Base-by-base conservation (phyloP, 2,113 vertebrate genomes). In the Syrmaticus mikado region DNA sequence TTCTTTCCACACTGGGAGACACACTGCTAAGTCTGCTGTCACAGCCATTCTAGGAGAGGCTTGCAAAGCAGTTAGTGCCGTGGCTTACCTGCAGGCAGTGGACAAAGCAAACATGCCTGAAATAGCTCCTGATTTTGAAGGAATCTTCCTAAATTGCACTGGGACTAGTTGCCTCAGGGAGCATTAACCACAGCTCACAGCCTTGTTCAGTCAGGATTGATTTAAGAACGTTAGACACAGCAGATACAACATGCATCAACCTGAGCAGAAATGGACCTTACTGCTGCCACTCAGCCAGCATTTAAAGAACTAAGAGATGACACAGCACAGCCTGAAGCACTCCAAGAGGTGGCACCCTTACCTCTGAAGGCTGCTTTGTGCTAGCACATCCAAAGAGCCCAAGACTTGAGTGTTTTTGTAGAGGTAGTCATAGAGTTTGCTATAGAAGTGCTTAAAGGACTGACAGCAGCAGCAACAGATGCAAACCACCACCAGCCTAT, bases 281-380 rank as follows among this genome's bases (percentile, higher is more conserved):
- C 53, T 45, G 36, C 15, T 89, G 70, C 57, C 60, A 10, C 11
- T 53, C 25, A 86, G 68, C 3, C 67, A 61, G 60, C 3, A 8
- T 40, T 90, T 82, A 53, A 76, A 58, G 82, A 87, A 76, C 27
- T 58, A 62, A 38, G 40, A 70, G 38, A 57, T 24, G 12, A 36
- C 40, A 58, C 40, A 70, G 8, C 21, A 46, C 5, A 45, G 4
- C 27, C 52, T 41, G 7, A 30, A 57, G 30, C 1, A 3, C 16
- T 28, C 28, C 41, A 7, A 0, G 6, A 67, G 25, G 21, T 61
- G 57, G 64, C 16, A 32, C 28, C 40, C 25, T 34, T 1, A 4
- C 18, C 85, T 36, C 50, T 3, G 6, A 86, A 21, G 1, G 30
- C 20, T 0, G 0, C 6, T 21, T 0, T 1, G 46, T 28, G 4